Base-by-base conservation (phyloP, 2,797 vertebrate species). In the Microtus californicus region DNA sequence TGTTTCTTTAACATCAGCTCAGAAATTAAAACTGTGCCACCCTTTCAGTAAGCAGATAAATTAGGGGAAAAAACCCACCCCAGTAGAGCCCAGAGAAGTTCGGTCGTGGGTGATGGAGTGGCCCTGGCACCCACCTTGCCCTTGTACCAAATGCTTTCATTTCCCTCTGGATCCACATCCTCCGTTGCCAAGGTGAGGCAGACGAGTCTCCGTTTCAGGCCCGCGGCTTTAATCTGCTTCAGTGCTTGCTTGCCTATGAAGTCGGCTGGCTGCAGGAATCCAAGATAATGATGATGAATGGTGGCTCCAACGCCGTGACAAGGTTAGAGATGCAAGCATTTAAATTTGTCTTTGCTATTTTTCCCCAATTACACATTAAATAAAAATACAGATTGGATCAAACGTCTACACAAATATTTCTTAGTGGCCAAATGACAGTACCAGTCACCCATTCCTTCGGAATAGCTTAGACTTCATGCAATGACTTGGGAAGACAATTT, bases 111-210 rank as follows among this genome's bases (percentile, higher is more conserved):
- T 61, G 59, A 82, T 71, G 40, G 1, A 13, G 54, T 5, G 61
- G 61, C 61, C 87, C 89, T 71, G 65, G 71, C 67, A 67, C 98
- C 97, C 88, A 99, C 99, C 99, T 99, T 99, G 96, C 98, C 99
- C 6, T 99, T 98, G 95, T 98, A 97, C 99, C 99, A 99, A 95
- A 99, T 96, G 12, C 99, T 99, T 97, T 99, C 99, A 91, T 99
- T 99, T 97, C 99, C 99, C 97, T 99, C 99, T 0, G 99, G 99
- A 98, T 99, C 99, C 2, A 99, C 97, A 0, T 99, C 95, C 43
- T 99, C 99, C 0, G 99, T 99, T 90, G 99, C 98, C 97, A 99
- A 63, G 2, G 98, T 98, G 97, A 99, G 98, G 98, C 99, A 99
- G 0, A 99, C 99, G 81, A 99, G 98, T 87, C 98, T 99, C 93